A percentile compares a stretch with the other conserved stretches of the same genome.
These are phyloP conservation scores for Lepidurus packardi DNA, from an alignment of 1,140 invertebrate species.

Conservation along the genomic window DNA sequence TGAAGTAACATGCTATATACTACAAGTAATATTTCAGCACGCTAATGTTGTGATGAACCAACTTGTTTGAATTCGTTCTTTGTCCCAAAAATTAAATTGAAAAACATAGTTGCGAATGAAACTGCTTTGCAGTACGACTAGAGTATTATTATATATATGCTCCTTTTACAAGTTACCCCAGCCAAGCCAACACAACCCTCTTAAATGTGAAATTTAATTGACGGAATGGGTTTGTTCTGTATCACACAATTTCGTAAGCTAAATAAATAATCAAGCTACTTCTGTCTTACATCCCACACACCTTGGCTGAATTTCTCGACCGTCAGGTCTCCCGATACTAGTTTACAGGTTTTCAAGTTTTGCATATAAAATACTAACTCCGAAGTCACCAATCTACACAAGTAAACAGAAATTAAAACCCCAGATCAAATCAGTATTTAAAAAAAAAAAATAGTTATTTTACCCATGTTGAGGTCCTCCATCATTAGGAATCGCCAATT, in stretches of 20 bases:
- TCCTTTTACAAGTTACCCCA: not conserved
- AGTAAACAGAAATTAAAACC: slow-evolving; percentile 36
- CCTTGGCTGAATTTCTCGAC: slow-evolving; percentile 33
- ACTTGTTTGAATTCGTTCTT: no score
- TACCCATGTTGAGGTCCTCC: slow-evolving; percentile 91
- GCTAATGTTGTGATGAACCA: no score
- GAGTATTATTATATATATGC: slow-evolving; percentile 4
- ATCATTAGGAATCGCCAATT: slow-evolving; percentile 86
- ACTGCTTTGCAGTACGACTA: not conserved
- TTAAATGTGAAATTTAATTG: not conserved
- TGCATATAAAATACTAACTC: slow-evolving; percentile 94
- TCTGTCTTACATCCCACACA: slow-evolving; percentile 25
- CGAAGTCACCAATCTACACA: slow-evolving; percentile 74
- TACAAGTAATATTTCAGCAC: no score
- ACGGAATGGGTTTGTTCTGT: slow-evolving; percentile 14
- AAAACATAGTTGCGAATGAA: no score
- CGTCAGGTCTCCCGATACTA: slow-evolving; percentile 62
- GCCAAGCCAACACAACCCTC: not conserved
- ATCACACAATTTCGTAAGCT: not conserved
- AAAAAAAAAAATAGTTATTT: slow-evolving; percentile 38
- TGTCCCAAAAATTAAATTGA: no score
- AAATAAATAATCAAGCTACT: not conserved
- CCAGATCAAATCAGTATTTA: not conserved
- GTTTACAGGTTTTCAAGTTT: slow-evolving; percentile 76
- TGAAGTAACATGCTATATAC: no score